Evolutionary conservation across 2,888 invertebrate species (phyloP), one percentile per base, ranked within the genome.

Genomic region (Hirudinaria manillensis): DNA sequence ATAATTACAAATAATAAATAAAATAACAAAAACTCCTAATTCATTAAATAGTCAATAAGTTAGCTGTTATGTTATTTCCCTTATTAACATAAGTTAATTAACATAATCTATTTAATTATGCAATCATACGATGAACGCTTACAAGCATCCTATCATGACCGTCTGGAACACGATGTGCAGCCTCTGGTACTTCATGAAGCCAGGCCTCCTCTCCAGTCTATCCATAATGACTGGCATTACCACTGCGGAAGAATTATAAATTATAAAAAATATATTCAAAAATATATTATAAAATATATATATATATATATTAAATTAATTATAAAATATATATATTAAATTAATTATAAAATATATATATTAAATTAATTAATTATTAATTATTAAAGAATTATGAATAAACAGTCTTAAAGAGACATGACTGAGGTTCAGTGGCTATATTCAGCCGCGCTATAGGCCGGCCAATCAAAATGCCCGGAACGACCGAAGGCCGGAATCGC

Each of bases 101-200:
- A 24, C 53, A 32, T 27, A 27, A 27, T 27, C 27, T 3, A 24
- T 2, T 4, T 45, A 3, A 55, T 6, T 53, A 45, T 6, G n/a
- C 29, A 68, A 16, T 68, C 16, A 68, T n/a, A 1, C 27, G 29
- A 51, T 24, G 24, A 75, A 1, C 24, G 82, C 84, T 81, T 78
- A 84, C 84, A 83, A 83, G 45, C 82, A 70, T n/a, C 86, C 89
- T 81, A 90, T 89, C 75, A 90, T 85, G 0, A 88, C 81, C 36
- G 93, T 88, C 85, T 95, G 94, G 70, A 91, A 86, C 0, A 92
- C 91, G 3, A 91, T 89, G 79, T 89, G 89, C 1, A 90, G 85
- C 88, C 90, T 89, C 4, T 90, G 90, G 78, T 88, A 89, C 70
- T 89, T 80, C 76, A 81, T 76, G 78, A 84, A 81, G 80, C 82